Conservation (phyloP, 2,888 invertebrate genomes). For the Sesamia inferens region DNA sequence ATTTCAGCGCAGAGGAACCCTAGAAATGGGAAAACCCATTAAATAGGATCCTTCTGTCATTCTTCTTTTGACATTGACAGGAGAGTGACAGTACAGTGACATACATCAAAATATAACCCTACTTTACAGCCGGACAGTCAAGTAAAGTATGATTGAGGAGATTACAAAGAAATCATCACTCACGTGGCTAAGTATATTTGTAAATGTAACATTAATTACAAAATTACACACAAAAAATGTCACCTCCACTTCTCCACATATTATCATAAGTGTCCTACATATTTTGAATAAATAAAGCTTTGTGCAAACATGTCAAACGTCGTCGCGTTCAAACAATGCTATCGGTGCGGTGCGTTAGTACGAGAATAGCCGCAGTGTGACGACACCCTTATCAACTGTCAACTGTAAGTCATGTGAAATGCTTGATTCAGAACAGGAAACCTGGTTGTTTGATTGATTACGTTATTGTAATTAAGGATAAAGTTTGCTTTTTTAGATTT, state of each 20-base stretch:
- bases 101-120: background rate
- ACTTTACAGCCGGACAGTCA: no score
- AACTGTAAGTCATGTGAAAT: conserved; percentile 45
- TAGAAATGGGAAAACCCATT: background rate
- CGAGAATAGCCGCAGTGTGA: conserved; percentile 65
- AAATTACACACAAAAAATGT: conserved; percentile 3
- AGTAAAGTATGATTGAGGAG: background rate
- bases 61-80: background rate
- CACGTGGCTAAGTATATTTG: background rate
- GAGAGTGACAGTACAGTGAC: no score
- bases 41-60: background rate
- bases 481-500: background rate
- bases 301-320: conserved; percentile 64
- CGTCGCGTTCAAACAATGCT: conserved; percentile 58
- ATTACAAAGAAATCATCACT: background rate
- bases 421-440: conserved; percentile 24
- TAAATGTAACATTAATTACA: background rate
- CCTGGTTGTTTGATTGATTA: conserved; percentile 15
- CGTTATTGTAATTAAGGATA: conserved; percentile 2
- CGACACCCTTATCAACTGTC: conserved; percentile 66
- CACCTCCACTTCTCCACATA: conserved; percentile 8
- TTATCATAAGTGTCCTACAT: conserved; percentile 53
- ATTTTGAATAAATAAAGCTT: conserved; percentile 56
- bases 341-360: conserved; percentile 48
- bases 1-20: background rate